Evolutionary conservation across 2,113 vertebrate species (phyloP).

Genomic region (Glaucomys volans): DNA sequence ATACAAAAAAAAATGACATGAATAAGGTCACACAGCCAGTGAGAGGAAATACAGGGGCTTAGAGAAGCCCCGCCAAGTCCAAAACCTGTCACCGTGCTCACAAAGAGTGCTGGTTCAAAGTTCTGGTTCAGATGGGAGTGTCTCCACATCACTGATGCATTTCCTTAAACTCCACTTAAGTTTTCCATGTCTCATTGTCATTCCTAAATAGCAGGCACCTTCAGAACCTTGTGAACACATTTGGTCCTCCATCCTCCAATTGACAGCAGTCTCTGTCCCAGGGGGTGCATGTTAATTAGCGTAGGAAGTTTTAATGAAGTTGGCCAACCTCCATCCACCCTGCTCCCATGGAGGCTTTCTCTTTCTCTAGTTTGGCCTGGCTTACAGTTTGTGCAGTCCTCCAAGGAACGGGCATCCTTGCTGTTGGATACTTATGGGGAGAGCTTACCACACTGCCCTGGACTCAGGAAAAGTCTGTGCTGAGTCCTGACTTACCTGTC

Average conservation of each 20-base stretch:
- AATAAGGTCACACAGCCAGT: not conserved
- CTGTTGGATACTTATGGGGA: not conserved
- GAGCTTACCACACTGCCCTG: too few relatives aligned
- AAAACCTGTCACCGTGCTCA: fast-evolving
- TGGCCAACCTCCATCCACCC: not conserved
- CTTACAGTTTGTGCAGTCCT: not conserved
- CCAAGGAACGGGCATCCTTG: fast-evolving
- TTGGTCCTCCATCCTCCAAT: not conserved
- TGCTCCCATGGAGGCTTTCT: not conserved
- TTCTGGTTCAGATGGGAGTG: not conserved
- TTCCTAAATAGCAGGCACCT: not conserved
- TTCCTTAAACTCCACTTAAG: not conserved
- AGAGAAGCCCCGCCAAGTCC: not conserved
- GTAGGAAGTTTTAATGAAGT: not conserved
- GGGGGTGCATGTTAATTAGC: not conserved
- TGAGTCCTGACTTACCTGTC: not conserved
- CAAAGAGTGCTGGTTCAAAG: not conserved
- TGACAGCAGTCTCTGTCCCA: not conserved
- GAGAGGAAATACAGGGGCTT: not conserved
- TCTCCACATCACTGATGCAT: too few relatives aligned
- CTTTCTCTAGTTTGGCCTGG: not conserved
- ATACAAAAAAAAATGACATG: not conserved
- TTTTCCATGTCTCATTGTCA: not conserved
- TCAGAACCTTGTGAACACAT: not conserved
- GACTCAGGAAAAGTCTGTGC: too few relatives aligned